Percentiles rank a stretch among this genome's conserved stretches.
Evolutionary conservation across 2,888 invertebrate genomes (phyloP).

Genomic region (Endomychus coccineus): DNA sequence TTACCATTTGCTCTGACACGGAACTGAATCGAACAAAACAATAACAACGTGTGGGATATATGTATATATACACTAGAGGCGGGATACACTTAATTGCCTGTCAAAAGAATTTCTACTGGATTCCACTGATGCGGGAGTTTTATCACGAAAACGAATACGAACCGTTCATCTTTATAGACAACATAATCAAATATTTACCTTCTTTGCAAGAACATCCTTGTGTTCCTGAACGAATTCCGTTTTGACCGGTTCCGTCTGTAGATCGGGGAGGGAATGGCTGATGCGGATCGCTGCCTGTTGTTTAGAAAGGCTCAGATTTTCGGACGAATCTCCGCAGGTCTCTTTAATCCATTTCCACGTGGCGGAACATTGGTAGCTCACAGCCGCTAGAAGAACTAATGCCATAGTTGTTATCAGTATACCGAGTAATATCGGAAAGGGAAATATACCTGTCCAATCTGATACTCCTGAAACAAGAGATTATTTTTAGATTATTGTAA

Average conservation of each 20-base stretch:
- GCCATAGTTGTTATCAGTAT: slow-evolving; percentile 52
- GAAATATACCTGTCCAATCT: slow-evolving; percentile 43
- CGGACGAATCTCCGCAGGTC: slow-evolving; percentile 37
- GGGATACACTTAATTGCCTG: too few relatives aligned
- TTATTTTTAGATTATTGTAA: too few relatives aligned
- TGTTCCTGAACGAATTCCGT: slow-evolving; percentile 66
- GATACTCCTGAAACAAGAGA: slow-evolving; percentile 33
- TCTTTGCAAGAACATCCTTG: slow-evolving; percentile 58
- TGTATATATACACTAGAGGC: too few relatives aligned
- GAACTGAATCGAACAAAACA: too few relatives aligned
- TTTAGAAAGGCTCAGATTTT: slow-evolving; percentile 44
- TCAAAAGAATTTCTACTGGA: too few relatives aligned
- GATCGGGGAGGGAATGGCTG: slow-evolving; percentile 68
- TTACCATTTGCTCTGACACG: too few relatives aligned
- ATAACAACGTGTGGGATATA: too few relatives aligned
- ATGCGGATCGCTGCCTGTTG: slow-evolving; percentile 65
- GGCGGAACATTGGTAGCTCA: slow-evolving; percentile 65
- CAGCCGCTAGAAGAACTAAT: slow-evolving; percentile 59
- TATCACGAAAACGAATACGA: too few relatives aligned
- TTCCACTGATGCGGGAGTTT: too few relatives aligned
- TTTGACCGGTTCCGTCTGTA: slow-evolving; percentile 63
- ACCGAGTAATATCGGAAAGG: slow-evolving; percentile 12
- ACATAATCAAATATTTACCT: slow-evolving; percentile 47
- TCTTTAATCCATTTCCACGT: slow-evolving; percentile 66
- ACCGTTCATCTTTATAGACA: too few relatives aligned